These are phyloP conservation scores for Loxodonta africana DNA, from an alignment of 2,113 vertebrate species.

Conservation along the genomic window DNA sequence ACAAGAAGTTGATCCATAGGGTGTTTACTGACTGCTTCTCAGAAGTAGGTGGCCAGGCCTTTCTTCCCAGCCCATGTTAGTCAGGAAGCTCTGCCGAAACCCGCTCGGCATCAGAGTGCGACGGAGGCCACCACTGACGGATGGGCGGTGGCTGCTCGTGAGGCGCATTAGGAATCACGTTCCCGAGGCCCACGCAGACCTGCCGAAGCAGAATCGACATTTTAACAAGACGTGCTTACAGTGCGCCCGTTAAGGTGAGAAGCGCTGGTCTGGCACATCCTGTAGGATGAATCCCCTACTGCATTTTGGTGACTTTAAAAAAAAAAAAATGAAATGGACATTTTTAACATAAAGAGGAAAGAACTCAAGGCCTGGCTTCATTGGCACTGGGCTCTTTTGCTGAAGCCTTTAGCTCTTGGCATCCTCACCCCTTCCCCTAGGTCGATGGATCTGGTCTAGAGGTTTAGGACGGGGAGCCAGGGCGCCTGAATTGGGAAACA, in stretches of 20 bases:
- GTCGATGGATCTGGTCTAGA: not conserved
- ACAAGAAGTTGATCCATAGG: too few species aligned
- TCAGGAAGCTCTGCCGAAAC: too few species aligned
- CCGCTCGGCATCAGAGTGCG: too few species aligned
- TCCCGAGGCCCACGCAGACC: too few species aligned
- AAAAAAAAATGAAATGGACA: not conserved
- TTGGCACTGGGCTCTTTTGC: not conserved
- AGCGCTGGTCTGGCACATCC: not conserved
- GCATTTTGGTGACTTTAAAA: not conserved
- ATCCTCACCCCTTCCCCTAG: not conserved
- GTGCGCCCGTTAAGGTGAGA: not conserved
- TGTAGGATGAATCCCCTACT: not conserved
- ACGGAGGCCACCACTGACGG: too few species aligned
- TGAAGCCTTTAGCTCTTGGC: not conserved
- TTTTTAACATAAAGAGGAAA: constrained; percentile 17
- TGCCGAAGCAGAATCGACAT: too few species aligned
- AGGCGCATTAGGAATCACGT: too few species aligned
- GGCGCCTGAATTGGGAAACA: not conserved
- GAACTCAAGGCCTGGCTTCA: not conserved
- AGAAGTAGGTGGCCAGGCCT: too few species aligned
- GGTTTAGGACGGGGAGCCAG: not conserved
- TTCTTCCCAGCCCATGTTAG: too few species aligned
- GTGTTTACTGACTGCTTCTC: too few species aligned
- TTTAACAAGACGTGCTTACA: not conserved
- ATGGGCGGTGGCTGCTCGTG: too few species aligned